Evolutionary conservation across 2,888 invertebrate genomes (phyloP).

Genomic region (Argyra leucocephala): DNA sequence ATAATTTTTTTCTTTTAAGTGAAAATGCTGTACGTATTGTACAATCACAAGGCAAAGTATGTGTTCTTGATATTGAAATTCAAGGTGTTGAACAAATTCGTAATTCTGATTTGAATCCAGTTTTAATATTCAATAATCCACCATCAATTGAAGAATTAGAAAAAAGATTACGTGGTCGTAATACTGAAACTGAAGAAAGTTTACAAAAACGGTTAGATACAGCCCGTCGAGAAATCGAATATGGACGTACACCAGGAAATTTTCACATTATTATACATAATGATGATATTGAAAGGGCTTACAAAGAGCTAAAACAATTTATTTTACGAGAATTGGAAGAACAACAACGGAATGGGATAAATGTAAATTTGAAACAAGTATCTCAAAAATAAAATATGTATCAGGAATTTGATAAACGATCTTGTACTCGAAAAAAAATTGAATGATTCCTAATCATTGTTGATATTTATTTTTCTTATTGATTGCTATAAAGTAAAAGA

Average conservation of each 20-base stretch:
- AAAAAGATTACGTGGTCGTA: constrained; percentile 60
- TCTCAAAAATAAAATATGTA: background rate
- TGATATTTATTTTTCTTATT: too few relatives aligned
- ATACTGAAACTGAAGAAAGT: constrained; percentile 85
- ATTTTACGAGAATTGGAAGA: constrained; percentile 52
- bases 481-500: too few relatives aligned
- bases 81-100: constrained; percentile 89
- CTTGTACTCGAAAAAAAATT: too few relatives aligned
- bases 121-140: constrained; percentile 86
- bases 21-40: constrained; percentile 77
- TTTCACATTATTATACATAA: constrained; percentile 78
- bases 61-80: constrained; percentile 88
- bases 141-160: constrained; percentile 73
- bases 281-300: constrained; percentile 71
- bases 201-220: constrained; percentile 65
- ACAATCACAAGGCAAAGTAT: constrained; percentile 69
- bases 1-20: constrained; percentile 48
- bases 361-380: background rate
- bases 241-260: constrained; percentile 65
- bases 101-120: constrained; percentile 67
- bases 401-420: too few relatives aligned
- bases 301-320: constrained; percentile 61
- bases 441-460: too few relatives aligned
- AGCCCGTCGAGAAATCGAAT: constrained; percentile 74
- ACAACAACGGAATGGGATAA: constrained; percentile 47